Base-by-base conservation (phyloP, 2,797 vertebrate species). In the Molossus alvarezi region DNA sequence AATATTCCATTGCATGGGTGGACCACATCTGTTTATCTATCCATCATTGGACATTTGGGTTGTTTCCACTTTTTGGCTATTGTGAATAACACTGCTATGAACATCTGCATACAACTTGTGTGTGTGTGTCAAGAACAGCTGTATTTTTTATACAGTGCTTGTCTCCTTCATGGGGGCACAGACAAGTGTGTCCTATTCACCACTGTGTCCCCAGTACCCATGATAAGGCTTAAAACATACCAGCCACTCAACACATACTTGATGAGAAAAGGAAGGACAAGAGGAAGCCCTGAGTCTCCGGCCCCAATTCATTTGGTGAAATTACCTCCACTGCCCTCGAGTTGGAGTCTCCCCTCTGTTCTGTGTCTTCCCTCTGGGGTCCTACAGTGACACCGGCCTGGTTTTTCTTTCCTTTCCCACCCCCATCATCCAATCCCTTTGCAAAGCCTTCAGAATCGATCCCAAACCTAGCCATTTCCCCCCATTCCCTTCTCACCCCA, bases 1-100 rank as follows among this genome's bases (percentile, higher is more conserved):
- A 88, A 27, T 67, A 62, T 27, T 60, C 92, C 62, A 14, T 0
- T 0, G 5, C 9, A 0, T 20, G 23, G 14, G 45, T 0, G 0
- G 1, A 6, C 23, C 17, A 15, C 45, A 4, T 13, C 23, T 45
- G 8, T 80, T 33, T 55, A 33, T 8, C 76, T 23, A 41, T 18
- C 64, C 14, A 55, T 15, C 10, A 18, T 12, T 3, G 20, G 55
- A 18, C 14, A 23, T 10, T 1, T n/a, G 53, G 53, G 41, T 5
- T 9, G 9, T 11, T 41, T 91, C 33, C 12, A 8, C 57, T 84
- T 79, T 17, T 11, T 2, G 8, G 64, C 51, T 60, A 1, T 11
- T 11, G 0, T 0, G 33, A 37, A 15, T 4, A 71, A 37, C 0
- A 9, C 25, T 10, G 20, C 51, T 2, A 4, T 9, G 60, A 57